Percentiles rank a stretch among this genome's conserved stretches.
Conservation (phyloP, 2,797 vertebrate genomes). For the Onychomys torridus region DNA sequence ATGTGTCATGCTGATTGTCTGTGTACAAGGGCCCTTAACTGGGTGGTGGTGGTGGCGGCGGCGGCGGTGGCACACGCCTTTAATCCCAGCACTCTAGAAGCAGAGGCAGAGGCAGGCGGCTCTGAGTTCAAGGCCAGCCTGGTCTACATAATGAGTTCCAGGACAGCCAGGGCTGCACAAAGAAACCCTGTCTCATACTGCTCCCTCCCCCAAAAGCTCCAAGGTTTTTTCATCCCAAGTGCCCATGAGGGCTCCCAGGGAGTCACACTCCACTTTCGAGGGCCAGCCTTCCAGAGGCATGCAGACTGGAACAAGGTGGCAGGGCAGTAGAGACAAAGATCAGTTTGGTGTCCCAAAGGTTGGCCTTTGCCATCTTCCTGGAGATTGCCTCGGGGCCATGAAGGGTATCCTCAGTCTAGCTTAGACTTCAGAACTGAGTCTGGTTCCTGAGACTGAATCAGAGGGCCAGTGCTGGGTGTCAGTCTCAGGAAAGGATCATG, state of each 20-base stretch:
- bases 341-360: background rate
- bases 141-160: background rate
- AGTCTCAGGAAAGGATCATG: background rate
- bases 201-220: background rate
- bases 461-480: background rate
- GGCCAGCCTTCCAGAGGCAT: background rate
- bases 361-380: background rate
- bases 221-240: background rate
- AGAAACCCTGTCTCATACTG: background rate
- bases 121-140: background rate
- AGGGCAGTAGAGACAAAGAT: background rate
- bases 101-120: background rate
- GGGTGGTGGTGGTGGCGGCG: background rate
- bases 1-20: background rate
- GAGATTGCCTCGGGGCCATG: background rate
- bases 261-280: background rate
- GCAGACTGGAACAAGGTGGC: background rate
- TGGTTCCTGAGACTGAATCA: background rate
- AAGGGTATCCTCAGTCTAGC: background rate
- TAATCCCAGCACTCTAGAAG: background rate
- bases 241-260: background rate
- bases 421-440: background rate
- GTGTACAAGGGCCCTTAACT: fast-evolving
- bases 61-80: fast-evolving
- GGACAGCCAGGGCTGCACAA: background rate